Conservation (phyloP, 1,140 invertebrate species). For the Diuraphis noxia region DNA sequence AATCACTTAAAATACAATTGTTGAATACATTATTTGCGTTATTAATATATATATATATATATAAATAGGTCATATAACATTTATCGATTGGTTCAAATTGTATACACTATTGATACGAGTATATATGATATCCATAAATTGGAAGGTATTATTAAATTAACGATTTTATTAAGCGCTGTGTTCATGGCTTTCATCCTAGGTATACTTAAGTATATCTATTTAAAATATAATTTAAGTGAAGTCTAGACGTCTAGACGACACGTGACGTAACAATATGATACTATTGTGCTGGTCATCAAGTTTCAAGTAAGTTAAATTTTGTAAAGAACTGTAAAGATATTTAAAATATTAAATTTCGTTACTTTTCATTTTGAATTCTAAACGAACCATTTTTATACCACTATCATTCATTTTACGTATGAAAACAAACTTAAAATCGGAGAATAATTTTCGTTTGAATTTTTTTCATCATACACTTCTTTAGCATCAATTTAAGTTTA, state of each 20-base stretch:
- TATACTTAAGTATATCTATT: not conserved
- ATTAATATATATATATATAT: too few relatives aligned
- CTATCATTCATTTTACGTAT: not conserved
- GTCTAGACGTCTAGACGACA: not conserved
- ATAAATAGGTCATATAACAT: too few relatives aligned
- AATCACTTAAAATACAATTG: too few relatives aligned
- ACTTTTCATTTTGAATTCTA: not conserved
- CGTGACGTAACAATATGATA: not conserved
- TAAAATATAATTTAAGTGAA: not conserved
- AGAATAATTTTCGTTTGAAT: not conserved
- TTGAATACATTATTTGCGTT: too few relatives aligned
- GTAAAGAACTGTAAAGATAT: not conserved
- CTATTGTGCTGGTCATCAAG: not conserved
- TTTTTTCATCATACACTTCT: not conserved
- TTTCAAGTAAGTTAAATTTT: not conserved
- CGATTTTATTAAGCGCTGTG: not conserved
- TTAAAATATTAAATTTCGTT: not conserved
- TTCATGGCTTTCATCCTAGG: not conserved
- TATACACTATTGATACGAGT: too few relatives aligned
- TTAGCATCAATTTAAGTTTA: too few relatives aligned
- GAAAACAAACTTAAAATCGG: not conserved
- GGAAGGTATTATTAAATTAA: not conserved
- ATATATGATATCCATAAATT: too few relatives aligned
- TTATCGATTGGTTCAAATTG: too few relatives aligned
- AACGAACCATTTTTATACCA: too few relatives aligned